Evolutionary conservation across 2,888 invertebrate species (phyloP), one percentile per base, ranked within the genome.

Genomic region (Watsonalla binaria): DNA sequence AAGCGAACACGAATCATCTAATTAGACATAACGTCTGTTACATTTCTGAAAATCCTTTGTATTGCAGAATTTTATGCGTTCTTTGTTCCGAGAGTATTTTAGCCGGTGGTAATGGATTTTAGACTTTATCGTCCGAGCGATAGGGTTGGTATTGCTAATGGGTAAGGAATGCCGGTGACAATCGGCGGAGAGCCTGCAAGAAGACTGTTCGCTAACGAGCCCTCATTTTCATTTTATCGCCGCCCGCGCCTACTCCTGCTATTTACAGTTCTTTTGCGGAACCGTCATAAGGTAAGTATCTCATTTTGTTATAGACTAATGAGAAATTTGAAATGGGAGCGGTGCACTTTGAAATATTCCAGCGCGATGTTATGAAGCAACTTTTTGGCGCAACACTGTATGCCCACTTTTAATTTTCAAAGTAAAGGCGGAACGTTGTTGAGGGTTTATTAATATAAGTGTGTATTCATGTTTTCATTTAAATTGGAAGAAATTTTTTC

Each of bases 41-140:
- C 82, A 82, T 82, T 82, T 84, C 82, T 80, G 80, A 83, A 85
- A 87, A 81, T 84, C 84, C 86, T 88, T 86, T 88, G 87, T 86
- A 82, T 77, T 82, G 83, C 80, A 82, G 76, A 82, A 79, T 84
- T 88, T 85, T 86, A 86, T 84, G 80, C 81, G 80, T 82, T 84
- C 84, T 84, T 85, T 87, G 84, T 86, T 80, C 74, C 75, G 72
- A 68, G 73, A 74, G 76, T 70, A 72, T 81, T 84, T 82, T 82
- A 77, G 73, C 64, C 59, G 54, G 42, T 42, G 51, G 6, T 33
- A 51, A 13, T 34, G 57, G 37, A 77, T 54, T 74, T 71, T 74
- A 50, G 54, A 62, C 77, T 68, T 67, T 84, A 74, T 53, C 13
- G 2, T 13, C 37, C 42, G 11, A n/a, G 0, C 0, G 5, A 13